Base-by-base conservation (phyloP, 2,888 invertebrate species). In the Erebia ligea region DNA sequence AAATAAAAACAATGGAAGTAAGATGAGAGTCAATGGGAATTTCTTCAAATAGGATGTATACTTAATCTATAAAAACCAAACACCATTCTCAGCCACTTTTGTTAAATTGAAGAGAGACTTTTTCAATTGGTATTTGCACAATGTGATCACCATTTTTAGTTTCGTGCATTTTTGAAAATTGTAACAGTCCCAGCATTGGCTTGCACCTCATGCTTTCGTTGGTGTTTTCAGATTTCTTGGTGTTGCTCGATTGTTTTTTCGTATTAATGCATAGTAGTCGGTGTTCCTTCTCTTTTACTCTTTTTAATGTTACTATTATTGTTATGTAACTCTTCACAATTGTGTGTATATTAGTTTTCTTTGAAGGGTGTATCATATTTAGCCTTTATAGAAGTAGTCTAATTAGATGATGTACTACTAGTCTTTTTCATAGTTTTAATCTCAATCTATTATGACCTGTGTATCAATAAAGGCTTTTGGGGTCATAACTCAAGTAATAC, bases 251-350 rank as follows among this genome's bases (percentile, higher is more conserved):
- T 82, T 84, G 81, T 84, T 85, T 85, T 84, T 85, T 80, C 85
- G 52, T 70, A 66, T 56, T 65, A 65, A 84, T 90, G 84, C 82
- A 72, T 72, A 85, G 87, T 93, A 92, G 92, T 91, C 91, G 87
- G 92, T 93, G 93, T 93, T 93, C 93, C 79, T 92, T 93, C 93
- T 93, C 93, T 93, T 92, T 91, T 84, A 88, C 89, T 86, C 85
- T 83, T 84, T 76, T 82, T 76, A 82, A 76, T 76, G 75, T 48
- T 57, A 40, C 19, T 56, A 80, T 77, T 79, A 61, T 74, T 79
- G 19, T 73, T 73, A 69, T 84, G 82, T 79, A 76, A 63, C 69
- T 69, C 61, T 69, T 73, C 64, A 68, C 68, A 68, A 54, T 52
- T 59, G 52, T 58, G 54, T n/a, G 19, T 9, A 21, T 57, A 8